These are phyloP conservation scores for Cataglyphis albicans DNA, from an alignment of 2,888 invertebrate species.

Conservation along the genomic window DNA sequence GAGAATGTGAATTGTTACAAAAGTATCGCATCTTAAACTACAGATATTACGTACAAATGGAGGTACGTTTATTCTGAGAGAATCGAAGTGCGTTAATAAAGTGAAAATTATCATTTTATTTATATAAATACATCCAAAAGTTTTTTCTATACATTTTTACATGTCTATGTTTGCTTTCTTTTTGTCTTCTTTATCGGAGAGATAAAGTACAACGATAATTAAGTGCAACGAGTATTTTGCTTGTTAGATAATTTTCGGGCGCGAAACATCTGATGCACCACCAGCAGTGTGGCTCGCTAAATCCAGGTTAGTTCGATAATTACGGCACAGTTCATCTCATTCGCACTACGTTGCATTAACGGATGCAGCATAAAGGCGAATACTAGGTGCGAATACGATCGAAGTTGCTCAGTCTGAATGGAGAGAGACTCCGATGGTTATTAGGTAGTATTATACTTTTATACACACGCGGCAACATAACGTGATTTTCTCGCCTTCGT, in stretches of 20 bases:
- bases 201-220: slow-evolving; percentile 11
- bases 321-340: slow-evolving; percentile 66
- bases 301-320: slow-evolving; percentile 64
- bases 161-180: background rate
- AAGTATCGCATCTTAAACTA: slow-evolving; percentile 1
- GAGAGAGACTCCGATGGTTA: background rate
- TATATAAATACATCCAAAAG: background rate
- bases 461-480: background rate
- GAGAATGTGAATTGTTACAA: background rate
- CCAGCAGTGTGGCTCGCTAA: slow-evolving; percentile 9
- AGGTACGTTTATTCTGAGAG: background rate
- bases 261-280: slow-evolving; percentile 44
- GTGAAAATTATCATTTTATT: slow-evolving; percentile 7
- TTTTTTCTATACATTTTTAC: background rate
- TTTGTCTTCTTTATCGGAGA: background rate
- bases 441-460: slow-evolving; percentile 19
- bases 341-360: slow-evolving; percentile 67
- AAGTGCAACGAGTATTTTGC: slow-evolving; percentile 6
- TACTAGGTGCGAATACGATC: slow-evolving; percentile 57
- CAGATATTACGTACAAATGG: background rate
- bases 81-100: background rate
- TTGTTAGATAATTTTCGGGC: slow-evolving; percentile 54
- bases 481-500: background rate
- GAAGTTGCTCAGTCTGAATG: slow-evolving; percentile 58
- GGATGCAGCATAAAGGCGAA: slow-evolving; percentile 67